Evolutionary conservation across 2,113 vertebrate genomes (phyloP).

Genomic region (Ctenomys sociabilis): DNA sequence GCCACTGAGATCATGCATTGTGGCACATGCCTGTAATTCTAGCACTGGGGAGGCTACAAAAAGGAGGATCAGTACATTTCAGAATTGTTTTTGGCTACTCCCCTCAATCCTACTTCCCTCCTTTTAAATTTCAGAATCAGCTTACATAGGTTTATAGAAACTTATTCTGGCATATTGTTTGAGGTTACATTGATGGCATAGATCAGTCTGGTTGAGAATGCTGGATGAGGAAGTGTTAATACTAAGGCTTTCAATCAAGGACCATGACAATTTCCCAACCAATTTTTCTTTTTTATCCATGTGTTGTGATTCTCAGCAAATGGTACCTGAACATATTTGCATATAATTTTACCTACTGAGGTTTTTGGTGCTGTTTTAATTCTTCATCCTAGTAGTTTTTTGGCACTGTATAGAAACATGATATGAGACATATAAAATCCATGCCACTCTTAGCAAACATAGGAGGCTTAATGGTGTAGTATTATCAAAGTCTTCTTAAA

Average conservation of each 20-base stretch:
- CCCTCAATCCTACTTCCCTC: not conserved
- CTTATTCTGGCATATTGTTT: not conserved
- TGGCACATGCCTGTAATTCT: too few species aligned
- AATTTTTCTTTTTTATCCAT: not conserved
- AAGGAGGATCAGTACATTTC: not conserved
- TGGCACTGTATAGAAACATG: not conserved
- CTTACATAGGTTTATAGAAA: not conserved
- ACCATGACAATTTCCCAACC: not conserved
- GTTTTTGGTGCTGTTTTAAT: not conserved
- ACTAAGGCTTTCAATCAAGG: not conserved
- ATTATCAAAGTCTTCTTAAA: not conserved
- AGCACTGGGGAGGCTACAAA: too few species aligned
- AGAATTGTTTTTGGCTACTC: not conserved
- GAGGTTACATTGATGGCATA: not conserved
- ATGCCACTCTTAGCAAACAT: not conserved
- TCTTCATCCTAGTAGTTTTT: not conserved
- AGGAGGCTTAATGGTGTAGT: not conserved
- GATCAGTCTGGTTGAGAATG: not conserved
- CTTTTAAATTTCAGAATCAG: not conserved
- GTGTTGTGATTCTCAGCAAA: not conserved
- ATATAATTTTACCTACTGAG: not conserved
- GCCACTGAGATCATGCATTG: too few species aligned
- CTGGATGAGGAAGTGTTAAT: not conserved
- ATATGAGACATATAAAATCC: not conserved
- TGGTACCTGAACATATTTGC: not conserved